phyloP scores from a whole-genome alignment of 2,113 vertebrate species.

The Coreoperca whiteheadi region DNA sequence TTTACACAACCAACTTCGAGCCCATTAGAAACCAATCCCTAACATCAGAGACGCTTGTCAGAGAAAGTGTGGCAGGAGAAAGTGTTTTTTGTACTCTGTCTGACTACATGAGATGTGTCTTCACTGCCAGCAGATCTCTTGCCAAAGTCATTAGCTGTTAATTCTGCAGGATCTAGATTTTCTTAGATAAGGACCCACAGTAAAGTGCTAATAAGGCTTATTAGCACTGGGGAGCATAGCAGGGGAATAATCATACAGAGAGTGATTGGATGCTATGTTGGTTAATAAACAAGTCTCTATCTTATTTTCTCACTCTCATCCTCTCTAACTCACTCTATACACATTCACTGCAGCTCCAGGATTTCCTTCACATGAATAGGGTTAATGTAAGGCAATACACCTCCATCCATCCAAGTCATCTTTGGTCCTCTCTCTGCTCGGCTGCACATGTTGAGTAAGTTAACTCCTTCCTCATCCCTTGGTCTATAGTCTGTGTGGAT shows the following conservation, averaged over 20 bases:
- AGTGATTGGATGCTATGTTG: slow-evolving; percentile 20
- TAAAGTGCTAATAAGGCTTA: slow-evolving; percentile 21
- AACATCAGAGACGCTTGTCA: slow-evolving; percentile 9
- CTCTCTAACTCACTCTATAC: slow-evolving; percentile 27
- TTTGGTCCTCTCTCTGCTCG: slow-evolving; percentile 63
- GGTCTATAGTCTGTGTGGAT: slow-evolving; percentile 34
- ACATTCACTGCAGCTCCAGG: slow-evolving; percentile 38
- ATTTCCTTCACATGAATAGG: slow-evolving; percentile 54
- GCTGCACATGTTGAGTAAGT: slow-evolving; percentile 65
- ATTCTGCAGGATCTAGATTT: slow-evolving; percentile 58
- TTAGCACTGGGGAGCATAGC: background rate
- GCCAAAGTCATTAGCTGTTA: slow-evolving; percentile 66
- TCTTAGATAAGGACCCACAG: slow-evolving; percentile 48
- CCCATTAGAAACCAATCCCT: slow-evolving; percentile 4
- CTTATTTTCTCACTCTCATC: slow-evolving; percentile 32
- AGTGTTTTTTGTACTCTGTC: slow-evolving; percentile 37
- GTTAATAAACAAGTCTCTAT: slow-evolving; percentile 33
- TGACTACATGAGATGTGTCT: slow-evolving; percentile 38
- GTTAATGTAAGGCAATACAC: slow-evolving; percentile 75
- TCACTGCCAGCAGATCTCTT: slow-evolving; percentile 42
- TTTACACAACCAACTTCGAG: background rate
- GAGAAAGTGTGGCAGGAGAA: slow-evolving; percentile 36
- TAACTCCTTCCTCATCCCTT: slow-evolving; percentile 64
- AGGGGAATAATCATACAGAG: slow-evolving; percentile 18
- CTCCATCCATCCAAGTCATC: slow-evolving; percentile 66